Conservation (phyloP, 2,797 vertebrate species). For the Falco concolor region DNA sequence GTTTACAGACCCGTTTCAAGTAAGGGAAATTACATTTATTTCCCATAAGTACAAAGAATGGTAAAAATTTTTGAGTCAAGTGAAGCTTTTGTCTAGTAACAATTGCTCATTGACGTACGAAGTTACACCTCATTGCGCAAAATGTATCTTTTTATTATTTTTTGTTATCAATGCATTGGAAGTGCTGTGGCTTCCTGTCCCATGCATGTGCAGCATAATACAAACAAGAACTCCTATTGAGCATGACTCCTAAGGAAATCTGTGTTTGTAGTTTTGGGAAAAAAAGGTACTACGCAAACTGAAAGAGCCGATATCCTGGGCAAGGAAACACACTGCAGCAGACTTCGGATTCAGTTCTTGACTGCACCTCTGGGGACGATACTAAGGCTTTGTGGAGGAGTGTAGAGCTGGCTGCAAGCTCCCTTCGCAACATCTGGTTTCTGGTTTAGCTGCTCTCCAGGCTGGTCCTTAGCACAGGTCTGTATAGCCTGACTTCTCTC, state of each 20-base stretch:
- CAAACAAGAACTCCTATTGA: background rate
- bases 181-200: slow-evolving; percentile 10
- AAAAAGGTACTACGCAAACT: background rate
- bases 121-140: background rate
- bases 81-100: background rate
- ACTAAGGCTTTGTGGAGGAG: background rate
- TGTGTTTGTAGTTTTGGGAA: background rate
- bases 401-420: background rate
- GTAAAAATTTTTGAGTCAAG: background rate
- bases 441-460: background rate
- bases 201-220: background rate
- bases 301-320: background rate
- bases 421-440: background rate
- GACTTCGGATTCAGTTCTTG: background rate
- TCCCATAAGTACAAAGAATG: background rate
- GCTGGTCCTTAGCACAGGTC: background rate
- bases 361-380: background rate
- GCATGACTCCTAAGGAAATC: slow-evolving; percentile 15
- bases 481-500: background rate
- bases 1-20: background rate
- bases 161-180: slow-evolving; percentile 9
- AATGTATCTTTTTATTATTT: background rate
- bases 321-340: background rate
- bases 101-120: background rate
- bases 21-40: background rate